Percentiles rank a stretch among this genome's conserved stretches.
Conservation (phyloP, 2,797 vertebrate genomes). For the Crax fasciolata region DNA sequence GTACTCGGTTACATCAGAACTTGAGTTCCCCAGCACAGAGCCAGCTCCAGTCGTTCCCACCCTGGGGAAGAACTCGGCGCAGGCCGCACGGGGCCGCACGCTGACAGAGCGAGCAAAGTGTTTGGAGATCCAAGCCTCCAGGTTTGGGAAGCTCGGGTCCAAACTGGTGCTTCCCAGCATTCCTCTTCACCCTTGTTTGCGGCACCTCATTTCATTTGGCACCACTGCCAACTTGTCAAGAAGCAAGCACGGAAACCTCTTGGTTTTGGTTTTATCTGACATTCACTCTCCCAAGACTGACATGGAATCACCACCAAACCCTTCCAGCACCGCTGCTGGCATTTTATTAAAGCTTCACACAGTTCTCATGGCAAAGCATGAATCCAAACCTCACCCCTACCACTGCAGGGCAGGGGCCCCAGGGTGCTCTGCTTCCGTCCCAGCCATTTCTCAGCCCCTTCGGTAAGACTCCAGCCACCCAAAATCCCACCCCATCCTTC, state of each 20-base stretch:
- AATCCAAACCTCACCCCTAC: neutral
- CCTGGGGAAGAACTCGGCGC: neutral
- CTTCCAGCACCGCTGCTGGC: neutral
- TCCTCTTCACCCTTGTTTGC: neutral
- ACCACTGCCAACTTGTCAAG: neutral
- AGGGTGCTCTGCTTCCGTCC: accelerated
- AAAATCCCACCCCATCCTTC: neutral
- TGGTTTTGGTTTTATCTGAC: neutral
- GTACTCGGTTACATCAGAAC: neutral
- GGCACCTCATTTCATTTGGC: neutral
- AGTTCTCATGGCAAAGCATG: neutral
- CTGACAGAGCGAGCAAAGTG: neutral
- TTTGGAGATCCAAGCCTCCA: neutral
- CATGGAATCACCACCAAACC: neutral
- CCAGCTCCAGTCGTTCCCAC: neutral
- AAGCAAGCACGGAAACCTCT: neutral
- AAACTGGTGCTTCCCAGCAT: neutral
- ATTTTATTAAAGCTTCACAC: neutral
- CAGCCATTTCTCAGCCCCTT: neutral
- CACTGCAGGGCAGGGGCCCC: neutral
- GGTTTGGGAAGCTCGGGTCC: neutral
- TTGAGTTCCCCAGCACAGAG: neutral
- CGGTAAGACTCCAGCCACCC: neutral
- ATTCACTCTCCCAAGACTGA: neutral
- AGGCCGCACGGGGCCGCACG: too few species aligned